phyloP scores from a whole-genome alignment of 2,797 vertebrate genomes.

The Sebastolobus altivelis region DNA sequence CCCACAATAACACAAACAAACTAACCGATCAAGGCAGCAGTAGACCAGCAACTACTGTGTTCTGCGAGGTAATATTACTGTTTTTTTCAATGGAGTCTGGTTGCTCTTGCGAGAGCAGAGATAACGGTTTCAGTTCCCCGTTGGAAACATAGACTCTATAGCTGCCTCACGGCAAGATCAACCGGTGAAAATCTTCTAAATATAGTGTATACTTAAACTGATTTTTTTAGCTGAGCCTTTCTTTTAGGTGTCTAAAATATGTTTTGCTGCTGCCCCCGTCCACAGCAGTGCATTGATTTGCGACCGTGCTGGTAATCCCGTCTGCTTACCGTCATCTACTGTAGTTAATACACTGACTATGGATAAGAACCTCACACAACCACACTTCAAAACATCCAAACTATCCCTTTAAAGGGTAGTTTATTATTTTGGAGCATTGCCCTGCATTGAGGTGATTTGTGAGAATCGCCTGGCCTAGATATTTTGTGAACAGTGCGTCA shows the following conservation, averaged over 20 bases:
- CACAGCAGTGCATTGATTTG: neutral
- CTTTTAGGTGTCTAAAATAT: neutral
- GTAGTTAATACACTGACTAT: neutral
- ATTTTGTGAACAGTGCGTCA: slow-evolving; percentile 3
- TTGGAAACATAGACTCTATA: too few species aligned
- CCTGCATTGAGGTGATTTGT: neutral
- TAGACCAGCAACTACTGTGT: too few species aligned
- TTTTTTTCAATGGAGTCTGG: too few species aligned
- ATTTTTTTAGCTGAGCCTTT: too few species aligned
- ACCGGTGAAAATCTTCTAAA: too few species aligned
- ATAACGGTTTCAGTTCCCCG: too few species aligned
- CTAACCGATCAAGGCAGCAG: too few species aligned
- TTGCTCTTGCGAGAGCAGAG: too few species aligned
- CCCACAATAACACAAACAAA: too few species aligned
- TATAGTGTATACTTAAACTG: too few species aligned
- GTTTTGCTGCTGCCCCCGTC: neutral
- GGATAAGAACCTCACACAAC: neutral
- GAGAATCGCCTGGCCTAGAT: slow-evolving; percentile 7
- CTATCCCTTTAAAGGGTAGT: neutral
- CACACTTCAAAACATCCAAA: neutral
- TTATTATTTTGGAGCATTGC: slow-evolving; percentile 1
- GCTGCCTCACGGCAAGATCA: too few species aligned
- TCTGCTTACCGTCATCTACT: neutral
- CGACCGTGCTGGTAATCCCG: neutral
- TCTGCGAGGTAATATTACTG: too few species aligned